These are phyloP conservation scores for Trachemys scripta DNA, from an alignment of 2,113 vertebrate species.

Conservation along the genomic window DNA sequence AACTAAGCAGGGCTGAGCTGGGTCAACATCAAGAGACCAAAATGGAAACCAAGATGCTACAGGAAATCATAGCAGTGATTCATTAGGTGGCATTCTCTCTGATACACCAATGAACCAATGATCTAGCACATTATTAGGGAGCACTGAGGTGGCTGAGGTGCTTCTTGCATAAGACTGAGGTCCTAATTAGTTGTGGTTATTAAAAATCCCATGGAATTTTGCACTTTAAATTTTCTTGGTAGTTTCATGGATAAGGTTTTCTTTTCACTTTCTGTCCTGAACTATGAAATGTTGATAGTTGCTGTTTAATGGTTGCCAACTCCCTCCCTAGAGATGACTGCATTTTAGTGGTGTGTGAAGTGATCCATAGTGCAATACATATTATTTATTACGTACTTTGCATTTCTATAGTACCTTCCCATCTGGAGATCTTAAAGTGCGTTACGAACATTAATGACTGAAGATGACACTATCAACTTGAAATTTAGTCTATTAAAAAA, in stretches of 20 bases:
- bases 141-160: background rate
- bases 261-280: background rate
- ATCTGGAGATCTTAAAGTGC: background rate
- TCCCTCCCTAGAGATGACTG: constrained; percentile 40
- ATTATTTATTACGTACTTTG: constrained; percentile 62
- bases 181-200: background rate
- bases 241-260: background rate
- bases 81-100: background rate
- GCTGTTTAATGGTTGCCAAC: constrained; percentile 20
- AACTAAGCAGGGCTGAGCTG: background rate
- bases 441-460: constrained; percentile 54
- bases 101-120: background rate
- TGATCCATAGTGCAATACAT: constrained; percentile 30
- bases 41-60: background rate
- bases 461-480: constrained; percentile 51
- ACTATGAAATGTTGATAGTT: constrained; percentile 9
- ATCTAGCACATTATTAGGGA: fast-evolving
- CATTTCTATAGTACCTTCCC: constrained; percentile 56
- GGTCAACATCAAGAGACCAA: background rate
- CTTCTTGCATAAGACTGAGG: background rate
- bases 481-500: constrained; percentile 37
- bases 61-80: background rate
- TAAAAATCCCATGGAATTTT: background rate
- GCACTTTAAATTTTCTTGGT: background rate
- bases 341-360: constrained; percentile 63